Evolutionary conservation across 2,888 invertebrate species (phyloP).

Genomic region (Leucania comma): DNA sequence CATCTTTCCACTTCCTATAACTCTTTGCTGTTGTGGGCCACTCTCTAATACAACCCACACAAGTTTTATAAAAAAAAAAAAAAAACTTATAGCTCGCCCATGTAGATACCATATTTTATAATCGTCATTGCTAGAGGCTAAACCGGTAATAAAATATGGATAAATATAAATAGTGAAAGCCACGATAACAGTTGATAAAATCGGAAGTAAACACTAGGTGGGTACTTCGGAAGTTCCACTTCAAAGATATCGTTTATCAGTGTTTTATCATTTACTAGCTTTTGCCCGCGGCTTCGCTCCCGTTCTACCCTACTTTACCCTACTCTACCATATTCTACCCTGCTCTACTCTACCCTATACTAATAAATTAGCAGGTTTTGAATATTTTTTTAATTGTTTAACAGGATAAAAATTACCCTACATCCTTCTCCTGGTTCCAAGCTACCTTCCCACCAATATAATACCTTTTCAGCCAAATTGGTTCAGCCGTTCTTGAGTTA

Average conservation of each 20-base stretch:
- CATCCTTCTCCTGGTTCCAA: too few species aligned
- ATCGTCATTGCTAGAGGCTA: not conserved
- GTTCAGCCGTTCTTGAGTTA: too few species aligned
- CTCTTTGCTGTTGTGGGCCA: not conserved
- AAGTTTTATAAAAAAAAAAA: not conserved
- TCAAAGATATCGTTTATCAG: slow-evolving; percentile 8
- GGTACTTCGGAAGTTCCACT: slow-evolving; percentile 3
- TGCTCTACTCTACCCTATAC: too few species aligned
- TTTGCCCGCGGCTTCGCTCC: too few species aligned
- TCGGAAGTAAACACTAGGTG: slow-evolving; percentile 21
- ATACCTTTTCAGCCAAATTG: too few species aligned
- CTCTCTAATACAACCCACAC: not conserved
- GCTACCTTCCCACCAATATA: too few species aligned
- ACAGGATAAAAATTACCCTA: too few species aligned
- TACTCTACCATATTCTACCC: too few species aligned
- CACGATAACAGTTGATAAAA: slow-evolving; percentile 7
- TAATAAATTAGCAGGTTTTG: too few species aligned
- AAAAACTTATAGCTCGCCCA: not conserved
- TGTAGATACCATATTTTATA: not conserved
- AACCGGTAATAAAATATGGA: slow-evolving; percentile 4
- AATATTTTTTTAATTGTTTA: too few species aligned
- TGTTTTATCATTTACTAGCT: slow-evolving; percentile 23
- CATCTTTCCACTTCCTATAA: not conserved
- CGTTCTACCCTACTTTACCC: too few species aligned
- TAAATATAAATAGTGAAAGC: not conserved